Evolutionary conservation across 2,888 invertebrate species (phyloP).

Genomic region (Melitaea athalia): DNA sequence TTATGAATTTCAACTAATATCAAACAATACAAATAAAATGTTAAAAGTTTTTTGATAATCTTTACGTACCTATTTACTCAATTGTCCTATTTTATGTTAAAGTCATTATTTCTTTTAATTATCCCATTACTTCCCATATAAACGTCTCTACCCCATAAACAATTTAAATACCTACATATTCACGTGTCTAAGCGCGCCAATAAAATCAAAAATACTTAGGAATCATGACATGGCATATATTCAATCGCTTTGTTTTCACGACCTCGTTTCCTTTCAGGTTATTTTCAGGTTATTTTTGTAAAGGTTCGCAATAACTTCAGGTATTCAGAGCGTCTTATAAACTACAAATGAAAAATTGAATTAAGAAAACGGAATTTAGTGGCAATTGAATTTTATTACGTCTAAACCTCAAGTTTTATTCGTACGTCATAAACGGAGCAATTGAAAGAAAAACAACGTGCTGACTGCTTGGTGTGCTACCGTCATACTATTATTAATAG

Average conservation of each 20-base stretch:
- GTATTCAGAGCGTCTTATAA: conserved; percentile 27
- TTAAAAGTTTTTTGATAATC: too few relatives aligned
- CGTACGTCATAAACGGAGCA: conserved; percentile 14
- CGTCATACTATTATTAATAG: conserved; percentile 8
- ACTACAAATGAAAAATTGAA: not conserved
- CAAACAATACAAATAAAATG: too few relatives aligned
- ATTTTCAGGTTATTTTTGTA: conserved; percentile 34
- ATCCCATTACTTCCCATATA: too few relatives aligned
- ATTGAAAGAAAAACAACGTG: conserved; percentile 6
- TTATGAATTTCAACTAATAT: too few relatives aligned
- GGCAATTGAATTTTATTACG: conserved; percentile 27
- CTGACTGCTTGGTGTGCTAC: conserved; percentile 16
- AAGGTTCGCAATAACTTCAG: conserved; percentile 23
- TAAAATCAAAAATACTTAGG: conserved; percentile 2
- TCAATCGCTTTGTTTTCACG: conserved; percentile 7
- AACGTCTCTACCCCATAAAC: too few relatives aligned
- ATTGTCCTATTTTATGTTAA: too few relatives aligned
- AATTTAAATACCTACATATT: too few relatives aligned
- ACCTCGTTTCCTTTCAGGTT: conserved; percentile 28
- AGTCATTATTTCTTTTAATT: too few relatives aligned
- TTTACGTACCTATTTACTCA: too few relatives aligned
- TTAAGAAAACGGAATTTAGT: not conserved
- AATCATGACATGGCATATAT: conserved; percentile 6
- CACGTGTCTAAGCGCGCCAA: not conserved
- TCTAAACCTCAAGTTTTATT: conserved; percentile 14